These are phyloP conservation scores for Trogon surrucura DNA, from an alignment of 2,113 vertebrate genomes.

Conservation along the genomic window DNA sequence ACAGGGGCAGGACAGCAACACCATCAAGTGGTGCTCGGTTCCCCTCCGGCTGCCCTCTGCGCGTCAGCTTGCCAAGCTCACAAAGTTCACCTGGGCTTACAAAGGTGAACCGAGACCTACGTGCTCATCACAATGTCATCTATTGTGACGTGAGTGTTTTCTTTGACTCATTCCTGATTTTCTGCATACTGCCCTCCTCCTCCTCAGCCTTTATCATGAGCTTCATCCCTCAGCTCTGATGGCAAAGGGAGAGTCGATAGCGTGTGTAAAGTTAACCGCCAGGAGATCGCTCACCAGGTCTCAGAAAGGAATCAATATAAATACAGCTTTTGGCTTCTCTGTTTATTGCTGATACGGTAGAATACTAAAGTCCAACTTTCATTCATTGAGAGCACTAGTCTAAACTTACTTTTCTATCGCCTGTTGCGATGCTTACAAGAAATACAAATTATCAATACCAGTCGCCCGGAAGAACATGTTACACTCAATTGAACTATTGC, in stretches of 20 bases:
- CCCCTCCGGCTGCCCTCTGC: accelerated
- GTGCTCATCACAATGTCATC: not conserved
- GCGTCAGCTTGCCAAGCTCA: accelerated
- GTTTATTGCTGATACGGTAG: not conserved
- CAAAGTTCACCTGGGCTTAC: not conserved
- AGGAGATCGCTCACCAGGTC: not conserved
- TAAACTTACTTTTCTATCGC: not conserved
- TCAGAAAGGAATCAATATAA: not conserved
- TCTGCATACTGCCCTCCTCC: not conserved
- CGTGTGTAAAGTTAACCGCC: accelerated
- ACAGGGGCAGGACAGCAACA: not conserved
- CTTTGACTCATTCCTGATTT: not conserved
- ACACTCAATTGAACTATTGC: not conserved
- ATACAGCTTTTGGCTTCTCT: not conserved
- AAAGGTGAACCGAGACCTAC: not conserved
- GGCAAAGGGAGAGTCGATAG: not conserved
- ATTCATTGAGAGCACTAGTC: not conserved
- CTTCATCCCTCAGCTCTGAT: not conserved
- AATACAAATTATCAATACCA: not conserved
- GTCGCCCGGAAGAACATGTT: not conserved
- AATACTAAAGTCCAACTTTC: slow-evolving; percentile 12
- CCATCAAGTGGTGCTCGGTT: not conserved
- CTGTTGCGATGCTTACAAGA: not conserved
- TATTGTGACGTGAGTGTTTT: not conserved
- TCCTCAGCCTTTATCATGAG: not conserved